These are phyloP conservation scores for Piaya cayana DNA, from an alignment of 2,113 vertebrate species.

Conservation along the genomic window DNA sequence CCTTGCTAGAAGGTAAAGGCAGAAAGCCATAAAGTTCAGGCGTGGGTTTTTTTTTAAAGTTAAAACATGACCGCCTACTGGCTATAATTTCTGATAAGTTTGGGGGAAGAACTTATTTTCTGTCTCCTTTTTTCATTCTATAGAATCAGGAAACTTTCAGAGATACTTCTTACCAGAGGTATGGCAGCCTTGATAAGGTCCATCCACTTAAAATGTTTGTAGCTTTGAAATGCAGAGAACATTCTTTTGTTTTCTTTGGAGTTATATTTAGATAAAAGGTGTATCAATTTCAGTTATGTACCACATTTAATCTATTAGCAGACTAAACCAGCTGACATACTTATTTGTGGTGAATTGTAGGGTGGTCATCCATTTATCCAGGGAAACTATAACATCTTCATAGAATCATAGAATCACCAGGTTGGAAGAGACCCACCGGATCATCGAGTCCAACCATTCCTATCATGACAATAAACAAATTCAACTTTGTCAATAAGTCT, in stretches of 20 bases:
- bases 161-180: not conserved
- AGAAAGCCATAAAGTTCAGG: slow-evolving; percentile 34
- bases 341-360: not conserved
- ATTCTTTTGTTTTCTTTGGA: not conserved
- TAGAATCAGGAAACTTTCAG: slow-evolving; percentile 10
- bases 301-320: not conserved
- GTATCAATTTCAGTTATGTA: not conserved
- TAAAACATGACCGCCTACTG: not conserved
- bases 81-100: slow-evolving; percentile 37
- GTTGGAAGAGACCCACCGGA: too few relatives aligned
- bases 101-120: not conserved
- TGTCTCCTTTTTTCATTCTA: slow-evolving; percentile 24
- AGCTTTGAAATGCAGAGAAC: not conserved
- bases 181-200: not conserved
- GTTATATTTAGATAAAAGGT: not conserved
- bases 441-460: too few relatives aligned
- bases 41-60: slow-evolving; percentile 17
- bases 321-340: not conserved
- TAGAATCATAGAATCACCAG: too few relatives aligned
- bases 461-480: not conserved
- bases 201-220: not conserved
- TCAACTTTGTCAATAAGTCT: not conserved
- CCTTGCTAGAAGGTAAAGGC: slow-evolving; percentile 48
- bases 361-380: not conserved
- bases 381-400: not conserved